These are phyloP conservation scores for Hypocryptadius cinnamomeus DNA, from an alignment of 2,113 vertebrate species.

Conservation along the genomic window DNA sequence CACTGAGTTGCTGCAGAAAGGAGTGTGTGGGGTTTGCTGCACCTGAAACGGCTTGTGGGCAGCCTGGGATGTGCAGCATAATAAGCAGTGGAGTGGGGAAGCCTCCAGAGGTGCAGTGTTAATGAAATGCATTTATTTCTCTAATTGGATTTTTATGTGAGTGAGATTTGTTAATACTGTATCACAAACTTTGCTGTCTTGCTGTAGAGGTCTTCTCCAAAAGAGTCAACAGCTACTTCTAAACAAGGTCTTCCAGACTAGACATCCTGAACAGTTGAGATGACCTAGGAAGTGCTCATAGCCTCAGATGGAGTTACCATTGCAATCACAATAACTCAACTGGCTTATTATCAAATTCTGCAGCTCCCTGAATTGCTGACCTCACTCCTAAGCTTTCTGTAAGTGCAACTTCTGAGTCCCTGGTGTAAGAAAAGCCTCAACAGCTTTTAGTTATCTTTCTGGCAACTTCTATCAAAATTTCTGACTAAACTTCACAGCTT, in stretches of 20 bases:
- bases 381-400: neutral
- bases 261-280: neutral
- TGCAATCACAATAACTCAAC: neutral
- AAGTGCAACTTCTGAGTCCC: neutral
- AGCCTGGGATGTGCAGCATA: neutral
- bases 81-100: neutral
- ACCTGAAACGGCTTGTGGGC: neutral
- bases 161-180: neutral
- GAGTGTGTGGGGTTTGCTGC: neutral
- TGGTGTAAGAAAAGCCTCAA: neutral
- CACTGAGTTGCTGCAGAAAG: neutral
- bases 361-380: neutral
- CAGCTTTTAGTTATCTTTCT: neutral
- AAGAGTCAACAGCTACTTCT: neutral
- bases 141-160: neutral
- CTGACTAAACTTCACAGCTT: neutral
- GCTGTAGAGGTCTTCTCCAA: neutral
- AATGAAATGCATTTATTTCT: neutral
- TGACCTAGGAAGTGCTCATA: neutral
- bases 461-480: neutral
- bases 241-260: neutral
- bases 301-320: neutral
- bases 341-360: neutral
- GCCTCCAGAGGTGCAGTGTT: neutral
- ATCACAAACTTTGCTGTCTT: neutral